Base-by-base conservation (phyloP, 1,140 invertebrate genomes). In the Meloidogyne chitwoodi region DNA sequence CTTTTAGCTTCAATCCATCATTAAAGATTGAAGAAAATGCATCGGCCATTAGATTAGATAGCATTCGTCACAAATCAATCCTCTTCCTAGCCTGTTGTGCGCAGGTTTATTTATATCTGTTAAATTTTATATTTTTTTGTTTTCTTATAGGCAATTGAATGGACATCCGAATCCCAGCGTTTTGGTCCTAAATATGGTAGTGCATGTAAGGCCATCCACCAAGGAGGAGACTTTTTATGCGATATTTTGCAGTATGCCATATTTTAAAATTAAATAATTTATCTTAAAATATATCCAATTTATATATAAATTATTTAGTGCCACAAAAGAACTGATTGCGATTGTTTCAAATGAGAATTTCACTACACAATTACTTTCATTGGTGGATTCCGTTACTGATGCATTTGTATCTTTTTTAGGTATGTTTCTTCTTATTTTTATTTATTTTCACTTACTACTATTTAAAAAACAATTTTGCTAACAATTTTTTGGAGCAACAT, bases 131-230 rank as follows among this genome's bases (percentile, higher is more conserved):
- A 16, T n/a, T n/a, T n/a, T n/a, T n/a, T n/a, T n/a, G n/a, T n/a
- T n/a, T 67, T 67, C 19, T 3, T 44, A 24, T 27, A 70, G 71
- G 29, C 56, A 12, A 29, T 73, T 22, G 71, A 73, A 63, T 73
- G 71, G 71, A 73, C 71, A 41, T 73, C 71, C 12, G 71, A 73
- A 31, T 63, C 24, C 24, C 56, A 63, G n/a, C 24, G 41, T 38
- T 64, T 56, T 22, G 48, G n/a, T 26, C 71, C 71, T 2, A 64
- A 34, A 73, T 63, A 27, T 63, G 71, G 22, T 14, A 22, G 31
- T 14, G 71, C 24, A 3, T 64, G 64, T 41, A 24, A 16, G 1
- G 71, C 71, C 2, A 34, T 73, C 11, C 31, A 11, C 31, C 48
- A 73, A 38, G 71, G 56, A 31, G 22, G 56, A 24, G 71, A 64